phyloP scores from a whole-genome alignment of 2,888 invertebrate genomes.

The Plutella xylostella region DNA sequence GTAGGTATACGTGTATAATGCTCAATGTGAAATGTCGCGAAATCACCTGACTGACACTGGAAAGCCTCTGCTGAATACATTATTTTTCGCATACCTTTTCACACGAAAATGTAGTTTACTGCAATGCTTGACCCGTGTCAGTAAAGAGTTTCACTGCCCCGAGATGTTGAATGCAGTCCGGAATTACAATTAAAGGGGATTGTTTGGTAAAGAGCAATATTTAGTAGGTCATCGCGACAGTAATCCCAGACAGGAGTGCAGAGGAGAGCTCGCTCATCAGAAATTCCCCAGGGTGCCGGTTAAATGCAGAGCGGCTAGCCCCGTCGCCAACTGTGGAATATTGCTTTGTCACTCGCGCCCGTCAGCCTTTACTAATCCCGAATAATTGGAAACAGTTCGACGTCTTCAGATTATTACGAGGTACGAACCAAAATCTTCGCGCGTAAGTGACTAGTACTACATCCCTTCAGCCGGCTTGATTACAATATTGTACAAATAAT shows the following conservation, averaged over 20 bases:
- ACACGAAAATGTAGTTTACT: too few relatives aligned
- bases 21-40: too few relatives aligned
- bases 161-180: not conserved
- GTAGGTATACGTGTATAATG: too few relatives aligned
- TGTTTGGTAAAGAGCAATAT: constrained; percentile 40
- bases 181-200: constrained; percentile 15
- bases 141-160: not conserved
- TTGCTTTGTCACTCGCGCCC: constrained; percentile 68
- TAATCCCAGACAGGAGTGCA: constrained; percentile 52
- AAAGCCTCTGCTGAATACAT: too few relatives aligned
- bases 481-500: too few relatives aligned
- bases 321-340: constrained; percentile 43
- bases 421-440: too few relatives aligned
- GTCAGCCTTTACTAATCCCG: constrained; percentile 60
- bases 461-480: too few relatives aligned
- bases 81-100: too few relatives aligned
- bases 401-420: too few relatives aligned
- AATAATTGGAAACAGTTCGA: constrained; percentile 69
- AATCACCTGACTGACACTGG: too few relatives aligned
- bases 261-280: constrained; percentile 52
- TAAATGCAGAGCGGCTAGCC: constrained; percentile 65
- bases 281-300: constrained; percentile 58
- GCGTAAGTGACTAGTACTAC: too few relatives aligned
- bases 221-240: constrained; percentile 39
- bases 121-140: not conserved